These are phyloP conservation scores for Oenanthe melanoleuca DNA, from an alignment of 2,113 vertebrate genomes.

Conservation along the genomic window DNA sequence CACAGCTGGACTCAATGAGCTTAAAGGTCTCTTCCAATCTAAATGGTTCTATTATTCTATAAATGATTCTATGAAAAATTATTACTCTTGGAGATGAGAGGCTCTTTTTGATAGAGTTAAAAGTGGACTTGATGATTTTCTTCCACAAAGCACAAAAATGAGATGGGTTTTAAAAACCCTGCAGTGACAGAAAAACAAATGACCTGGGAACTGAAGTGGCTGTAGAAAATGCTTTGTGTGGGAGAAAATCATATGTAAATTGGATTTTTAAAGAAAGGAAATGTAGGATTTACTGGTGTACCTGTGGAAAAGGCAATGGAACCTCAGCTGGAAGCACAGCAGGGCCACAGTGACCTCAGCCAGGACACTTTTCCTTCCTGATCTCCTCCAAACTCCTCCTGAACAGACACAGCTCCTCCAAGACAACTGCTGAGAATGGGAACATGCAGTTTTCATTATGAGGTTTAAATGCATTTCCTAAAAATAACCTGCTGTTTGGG, in stretches of 20 bases:
- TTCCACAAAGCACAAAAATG: not conserved
- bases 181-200: not conserved
- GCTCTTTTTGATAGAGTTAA: not conserved
- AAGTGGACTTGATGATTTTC: not conserved
- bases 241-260: not conserved
- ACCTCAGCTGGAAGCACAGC: not conserved
- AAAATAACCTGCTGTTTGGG: not conserved
- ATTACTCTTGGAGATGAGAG: not conserved
- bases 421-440: not conserved
- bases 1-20: rapidly evolving
- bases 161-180: not conserved
- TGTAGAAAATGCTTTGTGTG: not conserved
- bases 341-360: not conserved
- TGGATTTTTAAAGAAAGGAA: not conserved
- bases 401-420: not conserved
- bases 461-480: not conserved
- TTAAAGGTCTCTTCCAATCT: not conserved
- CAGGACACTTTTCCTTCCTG: not conserved
- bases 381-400: not conserved
- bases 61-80: not conserved
- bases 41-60: not conserved
- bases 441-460: not conserved
- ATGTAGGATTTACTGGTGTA: not conserved
- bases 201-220: not conserved
- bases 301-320: not conserved